Conservation (phyloP, 1,140 invertebrate species). For the Neodiprion pinetum region DNA sequence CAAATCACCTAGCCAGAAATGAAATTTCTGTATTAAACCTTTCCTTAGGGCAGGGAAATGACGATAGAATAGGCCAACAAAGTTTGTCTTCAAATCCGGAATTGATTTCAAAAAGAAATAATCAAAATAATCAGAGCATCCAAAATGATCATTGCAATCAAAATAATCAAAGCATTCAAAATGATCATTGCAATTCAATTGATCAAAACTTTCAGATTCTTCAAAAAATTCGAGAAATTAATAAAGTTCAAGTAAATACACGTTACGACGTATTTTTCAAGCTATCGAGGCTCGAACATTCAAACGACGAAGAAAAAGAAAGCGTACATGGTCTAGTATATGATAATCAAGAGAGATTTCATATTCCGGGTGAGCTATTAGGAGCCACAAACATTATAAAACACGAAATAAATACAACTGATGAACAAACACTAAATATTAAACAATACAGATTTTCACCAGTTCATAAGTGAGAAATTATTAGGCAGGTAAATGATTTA, state of each 20-base stretch:
- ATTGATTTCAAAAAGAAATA: too few relatives aligned
- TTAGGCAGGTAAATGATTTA: background rate
- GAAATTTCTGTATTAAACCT: too few relatives aligned
- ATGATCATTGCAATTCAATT: too few relatives aligned
- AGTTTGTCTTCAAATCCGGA: too few relatives aligned
- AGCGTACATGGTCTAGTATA: constrained; percentile 12
- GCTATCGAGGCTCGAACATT: constrained; percentile 13
- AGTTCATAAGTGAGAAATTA: background rate
- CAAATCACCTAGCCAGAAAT: too few relatives aligned
- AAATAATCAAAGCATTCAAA: too few relatives aligned
- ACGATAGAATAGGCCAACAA: too few relatives aligned
- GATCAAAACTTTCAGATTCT: background rate
- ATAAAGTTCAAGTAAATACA: background rate
- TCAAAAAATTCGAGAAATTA: background rate
- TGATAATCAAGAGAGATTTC: constrained; percentile 11
- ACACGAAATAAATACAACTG: constrained; percentile 10
- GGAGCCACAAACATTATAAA: constrained; percentile 11
- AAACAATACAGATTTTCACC: background rate
- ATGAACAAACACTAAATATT: background rate
- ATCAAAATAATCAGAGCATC: too few relatives aligned
- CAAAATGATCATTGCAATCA: too few relatives aligned
- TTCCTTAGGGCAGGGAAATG: too few relatives aligned
- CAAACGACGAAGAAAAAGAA: constrained; percentile 14
- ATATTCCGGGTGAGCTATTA: constrained; percentile 19
- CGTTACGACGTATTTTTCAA: background rate